Conservation (phyloP, 2,888 invertebrate species). For the Pachydiplax longipennis region DNA sequence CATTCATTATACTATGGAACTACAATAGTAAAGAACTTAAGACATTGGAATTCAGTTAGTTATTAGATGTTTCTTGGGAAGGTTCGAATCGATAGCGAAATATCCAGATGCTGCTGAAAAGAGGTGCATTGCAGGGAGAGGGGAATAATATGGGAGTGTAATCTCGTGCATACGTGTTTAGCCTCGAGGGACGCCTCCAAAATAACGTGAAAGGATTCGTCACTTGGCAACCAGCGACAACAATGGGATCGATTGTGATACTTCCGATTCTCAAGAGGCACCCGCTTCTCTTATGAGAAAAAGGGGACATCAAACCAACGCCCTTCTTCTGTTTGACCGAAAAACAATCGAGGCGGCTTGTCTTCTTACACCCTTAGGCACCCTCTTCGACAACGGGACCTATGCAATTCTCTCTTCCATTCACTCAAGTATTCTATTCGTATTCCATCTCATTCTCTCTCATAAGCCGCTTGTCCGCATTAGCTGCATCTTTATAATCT, state of each 20-base stretch:
- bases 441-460: background rate
- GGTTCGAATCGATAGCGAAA: background rate
- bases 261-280: background rate
- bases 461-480: background rate
- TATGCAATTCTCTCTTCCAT: too few species aligned
- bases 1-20: too few species aligned
- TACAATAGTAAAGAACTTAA: too few species aligned
- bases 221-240: background rate
- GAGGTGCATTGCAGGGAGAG: background rate
- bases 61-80: too few species aligned
- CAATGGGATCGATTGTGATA: background rate
- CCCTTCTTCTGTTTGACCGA: conserved; percentile 34
- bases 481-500: background rate
- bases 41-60: too few species aligned
- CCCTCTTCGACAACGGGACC: background rate
- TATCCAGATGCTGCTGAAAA: background rate
- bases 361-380: background rate
- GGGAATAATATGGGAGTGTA: background rate
- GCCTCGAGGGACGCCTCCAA: background rate
- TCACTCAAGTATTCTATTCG: background rate
- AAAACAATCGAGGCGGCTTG: conserved; percentile 30
- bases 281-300: background rate
- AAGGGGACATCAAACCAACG: background rate
- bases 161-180: background rate
- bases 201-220: background rate